These are phyloP conservation scores for Geophilus truncorum DNA, from an alignment of 2,888 invertebrate genomes.

Conservation along the genomic window DNA sequence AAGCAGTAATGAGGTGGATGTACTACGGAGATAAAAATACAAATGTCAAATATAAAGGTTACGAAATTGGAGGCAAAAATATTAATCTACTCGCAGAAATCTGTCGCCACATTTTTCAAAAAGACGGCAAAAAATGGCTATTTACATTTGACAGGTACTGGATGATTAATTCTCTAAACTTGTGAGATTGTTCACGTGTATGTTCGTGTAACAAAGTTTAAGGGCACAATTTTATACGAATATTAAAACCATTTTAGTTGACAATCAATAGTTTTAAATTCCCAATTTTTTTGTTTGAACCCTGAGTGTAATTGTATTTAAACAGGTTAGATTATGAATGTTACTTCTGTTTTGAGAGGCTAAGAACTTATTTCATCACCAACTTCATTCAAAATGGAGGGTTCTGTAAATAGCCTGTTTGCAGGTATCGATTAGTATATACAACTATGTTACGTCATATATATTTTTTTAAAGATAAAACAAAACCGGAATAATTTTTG, in stretches of 20 bases:
- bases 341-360: background rate
- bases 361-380: background rate
- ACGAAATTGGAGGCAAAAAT: background rate
- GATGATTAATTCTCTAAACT: slow-evolving; percentile 7
- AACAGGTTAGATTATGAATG: background rate
- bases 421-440: background rate
- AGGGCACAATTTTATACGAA: background rate
- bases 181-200: slow-evolving; percentile 17
- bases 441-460: background rate
- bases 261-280: background rate
- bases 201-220: background rate
- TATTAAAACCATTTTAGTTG: background rate
- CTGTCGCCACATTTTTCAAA: background rate
- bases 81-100: background rate
- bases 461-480: background rate
- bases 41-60: background rate
- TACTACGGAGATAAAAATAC: background rate
- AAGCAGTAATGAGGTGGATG: background rate
- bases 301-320: background rate
- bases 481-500: background rate
- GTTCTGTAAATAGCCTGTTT: slow-evolving; percentile 19
- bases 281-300: slow-evolving; percentile 8
- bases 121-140: slow-evolving; percentile 5
- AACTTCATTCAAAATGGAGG: slow-evolving; percentile 24
- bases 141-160: slow-evolving; percentile 20